A percentile compares a stretch with the other conserved stretches of the same genome.
These are phyloP conservation scores for Paramormyrops kingsleyae DNA, from an alignment of 2,113 vertebrate species.

Conservation along the genomic window DNA sequence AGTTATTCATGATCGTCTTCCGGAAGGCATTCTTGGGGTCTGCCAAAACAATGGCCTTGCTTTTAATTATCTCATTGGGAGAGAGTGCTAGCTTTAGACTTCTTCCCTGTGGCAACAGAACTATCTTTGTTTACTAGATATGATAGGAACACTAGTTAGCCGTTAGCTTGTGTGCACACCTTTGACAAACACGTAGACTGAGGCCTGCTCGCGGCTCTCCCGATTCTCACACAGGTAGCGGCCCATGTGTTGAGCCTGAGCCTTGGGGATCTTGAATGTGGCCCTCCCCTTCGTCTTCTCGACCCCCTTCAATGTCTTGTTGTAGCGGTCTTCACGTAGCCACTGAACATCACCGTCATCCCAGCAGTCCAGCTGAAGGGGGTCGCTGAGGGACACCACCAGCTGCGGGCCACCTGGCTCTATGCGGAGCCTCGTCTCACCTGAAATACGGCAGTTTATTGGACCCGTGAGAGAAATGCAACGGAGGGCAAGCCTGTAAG, in stretches of 20 bases:
- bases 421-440: slow-evolving; percentile 52
- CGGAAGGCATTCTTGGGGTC: slow-evolving; percentile 79
- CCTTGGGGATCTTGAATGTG: slow-evolving; percentile 36
- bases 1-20: slow-evolving; percentile 49
- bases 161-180: slow-evolving; percentile 56
- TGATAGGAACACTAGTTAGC: not conserved
- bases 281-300: slow-evolving; percentile 31
- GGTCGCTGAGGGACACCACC: slow-evolving; percentile 42
- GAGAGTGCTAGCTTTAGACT: not conserved
- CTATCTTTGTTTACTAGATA: not conserved
- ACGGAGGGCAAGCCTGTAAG: too few species aligned
- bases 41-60: slow-evolving; percentile 43
- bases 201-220: slow-evolving; percentile 48
- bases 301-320: slow-evolving; percentile 30
- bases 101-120: not conserved
- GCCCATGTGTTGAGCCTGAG: slow-evolving; percentile 51
- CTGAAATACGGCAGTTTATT: slow-evolving; percentile 31
- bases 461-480: not conserved
- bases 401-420: slow-evolving; percentile 40
- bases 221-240: slow-evolving; percentile 74
- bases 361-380: slow-evolving; percentile 51
- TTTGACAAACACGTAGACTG: slow-evolving; percentile 85
- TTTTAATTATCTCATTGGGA: not conserved
- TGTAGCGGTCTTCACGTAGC: slow-evolving; percentile 46
- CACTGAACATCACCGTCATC: slow-evolving; percentile 51